Conservation (phyloP, 2,797 vertebrate species). For the Antrozous pallidus region DNA sequence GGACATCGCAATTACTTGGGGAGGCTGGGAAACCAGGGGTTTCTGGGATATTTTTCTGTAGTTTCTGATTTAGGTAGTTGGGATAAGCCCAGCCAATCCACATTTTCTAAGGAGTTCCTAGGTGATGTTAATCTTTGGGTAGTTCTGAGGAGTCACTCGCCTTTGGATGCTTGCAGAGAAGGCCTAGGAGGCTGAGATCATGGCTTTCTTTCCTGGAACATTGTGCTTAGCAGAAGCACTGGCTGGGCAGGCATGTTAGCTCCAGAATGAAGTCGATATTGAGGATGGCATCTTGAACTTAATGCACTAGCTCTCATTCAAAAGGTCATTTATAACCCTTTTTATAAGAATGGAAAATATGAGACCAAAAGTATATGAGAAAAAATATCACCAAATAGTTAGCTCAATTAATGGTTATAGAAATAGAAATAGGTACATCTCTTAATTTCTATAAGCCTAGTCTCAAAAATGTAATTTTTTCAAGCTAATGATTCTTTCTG, state of each 20-base stretch:
- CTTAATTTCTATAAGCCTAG: neutral
- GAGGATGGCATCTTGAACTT: neutral
- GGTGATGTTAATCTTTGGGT: neutral
- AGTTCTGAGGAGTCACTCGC: neutral
- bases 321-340: neutral
- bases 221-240: neutral
- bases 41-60: neutral
- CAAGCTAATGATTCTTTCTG: neutral
- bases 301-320: neutral
- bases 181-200: fast-evolving
- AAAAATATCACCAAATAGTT: neutral
- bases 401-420: neutral
- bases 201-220: neutral
- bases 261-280: neutral
- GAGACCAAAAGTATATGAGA: neutral
- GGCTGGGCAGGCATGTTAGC: too few species aligned
- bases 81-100: neutral
- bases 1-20: neutral
- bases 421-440: neutral
- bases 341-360: neutral
- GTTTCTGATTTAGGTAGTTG: neutral
- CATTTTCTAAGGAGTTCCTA: neutral
- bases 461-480: neutral
- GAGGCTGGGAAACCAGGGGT: neutral
- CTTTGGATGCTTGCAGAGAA: neutral